These are phyloP conservation scores for Drosophila obscura DNA, from an alignment of 1,140 invertebrate species.

Conservation along the genomic window DNA sequence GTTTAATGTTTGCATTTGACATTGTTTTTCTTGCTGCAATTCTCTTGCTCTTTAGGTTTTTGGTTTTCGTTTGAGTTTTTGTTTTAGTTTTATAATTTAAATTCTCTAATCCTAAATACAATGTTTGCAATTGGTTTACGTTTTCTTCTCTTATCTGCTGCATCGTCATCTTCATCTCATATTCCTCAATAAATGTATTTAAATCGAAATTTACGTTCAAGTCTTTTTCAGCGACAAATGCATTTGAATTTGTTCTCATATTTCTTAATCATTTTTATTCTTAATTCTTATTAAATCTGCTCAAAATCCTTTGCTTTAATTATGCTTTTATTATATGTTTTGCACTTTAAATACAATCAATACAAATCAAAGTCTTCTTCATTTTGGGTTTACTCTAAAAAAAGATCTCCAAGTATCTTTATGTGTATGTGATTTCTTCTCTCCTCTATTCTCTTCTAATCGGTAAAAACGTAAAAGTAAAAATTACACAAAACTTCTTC, in stretches of 20 bases:
- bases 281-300: conserved; percentile 71
- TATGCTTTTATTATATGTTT: conserved; percentile 71
- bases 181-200: conserved; percentile 65
- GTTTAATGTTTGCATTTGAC: conserved; percentile 34
- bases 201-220: conserved; percentile 82
- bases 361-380: conserved; percentile 77
- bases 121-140: conserved; percentile 73
- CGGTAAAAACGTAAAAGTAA: conserved; percentile 42
- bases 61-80: conserved; percentile 29
- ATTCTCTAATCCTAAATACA: conserved; percentile 76
- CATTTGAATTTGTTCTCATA: conserved; percentile 80
- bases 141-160: conserved; percentile 32
- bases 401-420: conserved; percentile 27
- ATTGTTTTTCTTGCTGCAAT: conserved; percentile 47
- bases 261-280: conserved; percentile 54
- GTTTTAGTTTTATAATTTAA: conserved; percentile 56
- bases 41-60: conserved; percentile 45
- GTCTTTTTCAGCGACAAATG: conserved; percentile 83
- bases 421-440: conserved; percentile 16
- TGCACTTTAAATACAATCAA: conserved; percentile 70
- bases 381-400: conserved; percentile 28
- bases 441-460: not conserved
- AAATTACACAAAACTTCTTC: conserved; percentile 51
- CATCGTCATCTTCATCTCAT: conserved; percentile 25
- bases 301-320: conserved; percentile 77